Conservation (phyloP, 2,113 vertebrate genomes). For the Dromas ardeola region DNA sequence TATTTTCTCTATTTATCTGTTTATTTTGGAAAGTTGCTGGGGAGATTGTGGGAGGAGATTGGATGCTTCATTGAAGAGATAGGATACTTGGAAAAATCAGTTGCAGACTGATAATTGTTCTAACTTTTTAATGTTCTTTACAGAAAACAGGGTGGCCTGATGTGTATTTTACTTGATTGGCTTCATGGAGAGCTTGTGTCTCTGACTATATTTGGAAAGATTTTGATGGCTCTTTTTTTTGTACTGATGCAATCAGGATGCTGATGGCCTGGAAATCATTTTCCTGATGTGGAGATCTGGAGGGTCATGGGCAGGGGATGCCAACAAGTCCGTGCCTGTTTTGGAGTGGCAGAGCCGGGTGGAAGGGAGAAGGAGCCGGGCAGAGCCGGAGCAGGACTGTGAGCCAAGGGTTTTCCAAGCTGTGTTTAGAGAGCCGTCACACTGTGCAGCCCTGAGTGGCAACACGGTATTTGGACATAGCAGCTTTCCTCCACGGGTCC, state of each 20-base stretch:
- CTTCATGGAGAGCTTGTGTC: neutral
- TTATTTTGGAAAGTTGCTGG: constrained; percentile 63
- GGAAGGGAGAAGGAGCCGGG: neutral
- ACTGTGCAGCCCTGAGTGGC: neutral
- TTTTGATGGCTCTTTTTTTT: neutral
- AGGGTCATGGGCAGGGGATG: neutral
- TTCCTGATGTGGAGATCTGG: neutral
- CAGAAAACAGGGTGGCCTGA: constrained; percentile 47
- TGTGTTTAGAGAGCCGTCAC: neutral
- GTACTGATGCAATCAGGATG: constrained; percentile 26
- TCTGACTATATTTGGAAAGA: constrained; percentile 67
- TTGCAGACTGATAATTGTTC: constrained; percentile 29
- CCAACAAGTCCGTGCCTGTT: constrained; percentile 12
- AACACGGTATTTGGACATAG: neutral
- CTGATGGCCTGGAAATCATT: constrained; percentile 26
- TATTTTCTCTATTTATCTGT: constrained; percentile 43
- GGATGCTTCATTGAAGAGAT: constrained; percentile 25
- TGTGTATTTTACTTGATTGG: neutral
- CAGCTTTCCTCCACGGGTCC: rapidly evolving
- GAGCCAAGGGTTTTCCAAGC: constrained; percentile 36
- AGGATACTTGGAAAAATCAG: constrained; percentile 37
- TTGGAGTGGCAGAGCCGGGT: neutral
- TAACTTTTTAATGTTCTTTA: constrained; percentile 29
- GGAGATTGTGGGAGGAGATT: constrained; percentile 25
- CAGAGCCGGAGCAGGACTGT: neutral